Percentiles rank a stretch among this genome's conserved stretches.
phyloP scores from a whole-genome alignment of 2,797 vertebrate species.

The Ctenosaura bakeri region DNA sequence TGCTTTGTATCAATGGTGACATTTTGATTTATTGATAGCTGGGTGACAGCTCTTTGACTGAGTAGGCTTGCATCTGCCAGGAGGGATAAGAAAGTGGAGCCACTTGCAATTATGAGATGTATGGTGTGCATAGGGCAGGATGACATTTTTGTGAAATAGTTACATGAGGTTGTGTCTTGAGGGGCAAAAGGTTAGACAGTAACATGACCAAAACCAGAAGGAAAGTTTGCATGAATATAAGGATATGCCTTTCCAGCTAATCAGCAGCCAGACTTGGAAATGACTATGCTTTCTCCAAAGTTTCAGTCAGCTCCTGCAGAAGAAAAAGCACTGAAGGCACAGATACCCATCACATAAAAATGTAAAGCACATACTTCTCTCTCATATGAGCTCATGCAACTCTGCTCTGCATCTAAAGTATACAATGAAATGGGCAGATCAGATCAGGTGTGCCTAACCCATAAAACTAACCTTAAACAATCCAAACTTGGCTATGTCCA shows the following conservation, averaged over 20 bases:
- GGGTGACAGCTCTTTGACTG: conserved; percentile 36
- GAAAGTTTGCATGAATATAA: neutral
- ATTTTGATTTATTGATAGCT: conserved; percentile 46
- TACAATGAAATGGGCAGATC: neutral
- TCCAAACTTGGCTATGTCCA: too few species aligned
- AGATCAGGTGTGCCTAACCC: too few species aligned
- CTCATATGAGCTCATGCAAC: neutral
- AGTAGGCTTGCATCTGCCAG: conserved; percentile 46
- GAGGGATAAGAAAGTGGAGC: conserved; percentile 44
- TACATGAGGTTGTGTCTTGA: neutral
- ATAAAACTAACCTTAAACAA: neutral
- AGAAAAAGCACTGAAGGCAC: neutral
- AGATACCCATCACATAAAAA: neutral
- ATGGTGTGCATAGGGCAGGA: rapidly evolving
- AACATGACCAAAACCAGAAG: conserved; percentile 16
- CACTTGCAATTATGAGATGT: conserved; percentile 18
- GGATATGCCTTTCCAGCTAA: neutral
- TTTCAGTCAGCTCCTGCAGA: neutral
- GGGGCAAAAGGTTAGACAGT: neutral
- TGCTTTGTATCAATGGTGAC: conserved; percentile 35
- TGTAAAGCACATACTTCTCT: neutral
- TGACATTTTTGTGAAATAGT: conserved; percentile 41
- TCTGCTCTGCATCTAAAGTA: neutral
- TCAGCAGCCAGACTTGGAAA: neutral
- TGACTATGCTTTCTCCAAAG: conserved; percentile 1